Percentiles rank a stretch among this genome's conserved stretches.
Evolutionary conservation across 1,140 invertebrate genomes (phyloP).

Genomic region (Trialeurodes vaporariorum): DNA sequence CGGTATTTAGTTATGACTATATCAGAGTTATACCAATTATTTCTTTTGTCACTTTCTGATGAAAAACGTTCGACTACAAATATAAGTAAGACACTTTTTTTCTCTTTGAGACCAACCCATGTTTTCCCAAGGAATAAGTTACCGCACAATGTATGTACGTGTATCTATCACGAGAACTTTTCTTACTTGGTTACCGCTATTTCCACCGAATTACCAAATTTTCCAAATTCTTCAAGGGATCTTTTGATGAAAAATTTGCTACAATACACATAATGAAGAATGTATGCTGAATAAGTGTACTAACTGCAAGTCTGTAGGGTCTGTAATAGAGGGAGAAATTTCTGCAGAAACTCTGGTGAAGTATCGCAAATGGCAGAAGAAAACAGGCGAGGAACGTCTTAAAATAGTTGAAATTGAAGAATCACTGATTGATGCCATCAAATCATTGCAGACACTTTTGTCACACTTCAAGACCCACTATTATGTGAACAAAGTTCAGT

Average conservation of each 20-base stretch:
- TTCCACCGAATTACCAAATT: neutral
- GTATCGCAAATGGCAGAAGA: neutral
- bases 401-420: neutral
- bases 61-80: no score
- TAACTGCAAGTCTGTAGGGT: neutral
- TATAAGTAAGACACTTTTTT: neutral
- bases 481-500: neutral
- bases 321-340: neutral
- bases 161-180: neutral
- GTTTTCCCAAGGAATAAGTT: neutral
- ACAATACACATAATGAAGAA: neutral
- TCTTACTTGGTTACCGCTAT: neutral
- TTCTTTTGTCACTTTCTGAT: neutral
- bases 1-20: neutral
- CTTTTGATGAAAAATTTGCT: neutral
- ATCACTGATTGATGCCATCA: neutral
- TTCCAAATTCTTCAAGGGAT: neutral
- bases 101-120: neutral
- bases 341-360: neutral
- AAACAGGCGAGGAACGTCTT: neutral
- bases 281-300: neutral
- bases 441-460: neutral
- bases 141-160: neutral
- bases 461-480: neutral
- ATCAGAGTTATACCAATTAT: neutral